Conservation (phyloP, 53 echinoderm and acorn worm species). For the Astropecten irregularis region DNA sequence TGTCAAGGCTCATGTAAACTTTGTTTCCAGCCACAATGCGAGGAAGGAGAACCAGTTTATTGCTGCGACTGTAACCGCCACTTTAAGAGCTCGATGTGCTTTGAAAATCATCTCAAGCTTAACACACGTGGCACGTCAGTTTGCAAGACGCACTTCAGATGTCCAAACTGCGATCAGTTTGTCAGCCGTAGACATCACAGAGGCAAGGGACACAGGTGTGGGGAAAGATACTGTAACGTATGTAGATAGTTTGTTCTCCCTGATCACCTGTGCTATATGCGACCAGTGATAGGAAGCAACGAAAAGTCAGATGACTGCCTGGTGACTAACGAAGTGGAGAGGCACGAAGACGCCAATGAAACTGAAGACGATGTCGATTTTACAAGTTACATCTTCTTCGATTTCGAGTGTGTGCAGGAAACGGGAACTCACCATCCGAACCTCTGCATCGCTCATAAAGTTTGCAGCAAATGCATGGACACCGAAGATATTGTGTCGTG, state of each 20-base stretch:
- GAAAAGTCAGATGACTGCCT: background rate
- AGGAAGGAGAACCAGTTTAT: background rate
- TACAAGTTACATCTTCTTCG: conserved; percentile 30
- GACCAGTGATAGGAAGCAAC: background rate
- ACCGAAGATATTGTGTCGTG: background rate
- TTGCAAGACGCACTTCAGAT: conserved; percentile 14
- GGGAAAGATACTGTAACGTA: conserved; percentile 42
- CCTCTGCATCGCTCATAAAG: conserved; percentile 8
- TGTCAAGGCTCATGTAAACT: conserved; percentile 51
- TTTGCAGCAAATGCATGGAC: background rate
- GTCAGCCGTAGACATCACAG: background rate
- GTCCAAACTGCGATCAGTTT: conserved; percentile 16
- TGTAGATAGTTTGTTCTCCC: conserved; percentile 37
- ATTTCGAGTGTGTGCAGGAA: conserved; percentile 35
- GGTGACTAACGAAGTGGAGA: background rate
- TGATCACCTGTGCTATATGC: conserved; percentile 52
- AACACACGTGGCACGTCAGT: background rate
- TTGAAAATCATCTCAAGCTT: conserved; percentile 37
- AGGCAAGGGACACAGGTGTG: conserved; percentile 19
- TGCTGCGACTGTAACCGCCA: conserved; percentile 64
- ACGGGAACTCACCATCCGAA: conserved; percentile 20
- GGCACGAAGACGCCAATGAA: background rate
- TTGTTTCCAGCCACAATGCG: conserved; percentile 34
- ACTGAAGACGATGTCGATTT: no score
- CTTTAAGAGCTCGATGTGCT: conserved; percentile 62